A percentile compares a stretch with the other conserved stretches of the same genome.
phyloP scores from a whole-genome alignment of 2,888 invertebrate species.

The Odontocerum albicorne region DNA sequence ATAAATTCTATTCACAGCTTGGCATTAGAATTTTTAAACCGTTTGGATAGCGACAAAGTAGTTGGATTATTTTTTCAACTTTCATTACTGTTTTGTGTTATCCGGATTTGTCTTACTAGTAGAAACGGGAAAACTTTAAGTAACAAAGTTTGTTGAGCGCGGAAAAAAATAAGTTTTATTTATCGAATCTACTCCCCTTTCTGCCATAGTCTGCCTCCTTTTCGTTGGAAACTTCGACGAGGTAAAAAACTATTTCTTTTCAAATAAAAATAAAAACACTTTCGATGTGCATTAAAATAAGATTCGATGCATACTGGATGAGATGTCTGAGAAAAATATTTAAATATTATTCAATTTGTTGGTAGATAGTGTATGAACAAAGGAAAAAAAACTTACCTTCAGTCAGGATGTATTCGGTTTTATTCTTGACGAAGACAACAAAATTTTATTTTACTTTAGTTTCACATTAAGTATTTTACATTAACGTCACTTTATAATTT shows the following conservation, averaged over 20 bases:
- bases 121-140: conserved; percentile 21
- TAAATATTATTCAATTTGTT: too few relatives aligned
- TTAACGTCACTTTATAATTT: too few relatives aligned
- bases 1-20: too few relatives aligned
- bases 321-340: too few relatives aligned
- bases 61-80: conserved; percentile 21
- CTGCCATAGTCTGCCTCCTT: background rate
- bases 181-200: conserved; percentile 23
- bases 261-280: conserved; percentile 6
- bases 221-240: conserved; percentile 8
- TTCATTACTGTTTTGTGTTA: conserved; percentile 18
- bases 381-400: too few relatives aligned
- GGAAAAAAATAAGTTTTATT: conserved; percentile 31
- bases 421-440: too few relatives aligned
- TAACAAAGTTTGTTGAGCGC: conserved; percentile 21
- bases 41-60: too few relatives aligned
- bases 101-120: conserved; percentile 15
- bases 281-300: conserved; percentile 9
- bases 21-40: too few relatives aligned
- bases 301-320: background rate
- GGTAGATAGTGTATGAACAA: too few relatives aligned
- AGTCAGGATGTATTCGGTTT: too few relatives aligned
- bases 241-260: conserved; percentile 3
- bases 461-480: too few relatives aligned
- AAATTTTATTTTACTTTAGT: too few relatives aligned